Evolutionary conservation across 2,888 invertebrate genomes (phyloP).

Genomic region (Pilophorus perplexus): DNA sequence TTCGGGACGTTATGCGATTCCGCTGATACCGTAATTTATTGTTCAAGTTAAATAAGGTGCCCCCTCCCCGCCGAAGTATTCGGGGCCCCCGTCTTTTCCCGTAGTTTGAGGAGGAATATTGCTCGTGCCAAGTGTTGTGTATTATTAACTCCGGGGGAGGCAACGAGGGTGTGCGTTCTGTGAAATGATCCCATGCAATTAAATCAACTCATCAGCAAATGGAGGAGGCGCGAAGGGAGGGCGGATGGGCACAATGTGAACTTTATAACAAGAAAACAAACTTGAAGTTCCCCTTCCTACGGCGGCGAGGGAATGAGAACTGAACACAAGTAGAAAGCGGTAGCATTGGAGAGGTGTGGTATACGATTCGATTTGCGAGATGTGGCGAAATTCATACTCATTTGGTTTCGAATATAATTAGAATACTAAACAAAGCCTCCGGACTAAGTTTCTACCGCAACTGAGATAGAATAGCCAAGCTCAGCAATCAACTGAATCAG

Average conservation of each 20-base stretch:
- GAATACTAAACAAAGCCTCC: too few relatives aligned
- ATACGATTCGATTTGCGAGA: too few relatives aligned
- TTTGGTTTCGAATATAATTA: too few relatives aligned
- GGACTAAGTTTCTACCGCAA: too few relatives aligned
- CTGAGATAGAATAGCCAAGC: too few relatives aligned
- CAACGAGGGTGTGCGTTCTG: slow-evolving; percentile 9
- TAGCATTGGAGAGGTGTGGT: too few relatives aligned
- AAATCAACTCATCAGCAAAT: slow-evolving; percentile 29
- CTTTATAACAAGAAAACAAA: slow-evolving; percentile 34
- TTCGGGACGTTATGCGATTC: not conserved
- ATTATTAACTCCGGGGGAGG: slow-evolving; percentile 25
- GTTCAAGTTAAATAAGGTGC: slow-evolving; percentile 33
- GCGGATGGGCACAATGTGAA: not conserved
- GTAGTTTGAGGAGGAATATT: slow-evolving; percentile 10
- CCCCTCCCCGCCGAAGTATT: too few relatives aligned
- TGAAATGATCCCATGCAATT: slow-evolving; percentile 36
- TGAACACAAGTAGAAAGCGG: too few relatives aligned
- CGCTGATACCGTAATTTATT: slow-evolving; percentile 36
- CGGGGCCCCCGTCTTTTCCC: not conserved
- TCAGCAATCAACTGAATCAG: too few relatives aligned
- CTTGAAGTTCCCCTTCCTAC: slow-evolving; percentile 19
- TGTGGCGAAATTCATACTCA: too few relatives aligned
- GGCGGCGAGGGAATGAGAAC: too few relatives aligned
- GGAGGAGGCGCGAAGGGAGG: not conserved
- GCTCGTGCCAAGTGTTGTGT: slow-evolving; percentile 16